Evolutionary conservation across 1,140 invertebrate species (phyloP), one percentile per base, ranked within the genome.

Genomic region (Lasioglossum baleicum): DNA sequence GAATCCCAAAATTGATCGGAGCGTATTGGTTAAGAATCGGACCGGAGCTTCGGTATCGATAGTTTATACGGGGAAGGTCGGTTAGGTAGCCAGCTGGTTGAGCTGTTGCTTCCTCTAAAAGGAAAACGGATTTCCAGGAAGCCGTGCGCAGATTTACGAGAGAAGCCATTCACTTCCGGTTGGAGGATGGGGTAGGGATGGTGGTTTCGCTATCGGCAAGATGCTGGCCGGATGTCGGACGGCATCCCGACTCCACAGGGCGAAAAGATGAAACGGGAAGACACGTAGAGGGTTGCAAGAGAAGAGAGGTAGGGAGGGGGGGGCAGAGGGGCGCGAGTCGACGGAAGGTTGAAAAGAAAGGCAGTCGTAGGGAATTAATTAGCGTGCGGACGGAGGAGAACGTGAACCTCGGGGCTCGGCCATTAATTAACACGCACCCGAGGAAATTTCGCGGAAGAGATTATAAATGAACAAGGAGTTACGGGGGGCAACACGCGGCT

Each of bases 401-500:
- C 65, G 69, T 20, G 53, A 60, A 35, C 63, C 72, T 66, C 17
- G 63, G 42, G 60, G 35, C 40, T 48, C 10, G 70, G 48, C 72
- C 80, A 86, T 86, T 86, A 84, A 85, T 85, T 85, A 85, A 70
- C 83, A 84, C 83, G 71, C 80, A 79, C 76, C 68, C 53, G 80
- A 75, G 80, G 53, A 86, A 85, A 86, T 86, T 86, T 86, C 67
- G 58, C 64, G 58, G 79, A 85, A 85, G 83, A 76, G 83, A 81
- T 84, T 81, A 85, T 81, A 84, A 84, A 85, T 81, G 83, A 83
- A 77, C 35, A 35, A 81, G 58, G 72, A 81, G 83, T 72, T 81
- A 81, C 77, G 74, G 64, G 68, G 26, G 71, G 20, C 48, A 63
- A 31, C 35, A 56, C 58, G 51, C 71, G 77, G 70, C 60, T 80